Base-by-base conservation (phyloP, 1,140 invertebrate species). In the Limonius californicus region DNA sequence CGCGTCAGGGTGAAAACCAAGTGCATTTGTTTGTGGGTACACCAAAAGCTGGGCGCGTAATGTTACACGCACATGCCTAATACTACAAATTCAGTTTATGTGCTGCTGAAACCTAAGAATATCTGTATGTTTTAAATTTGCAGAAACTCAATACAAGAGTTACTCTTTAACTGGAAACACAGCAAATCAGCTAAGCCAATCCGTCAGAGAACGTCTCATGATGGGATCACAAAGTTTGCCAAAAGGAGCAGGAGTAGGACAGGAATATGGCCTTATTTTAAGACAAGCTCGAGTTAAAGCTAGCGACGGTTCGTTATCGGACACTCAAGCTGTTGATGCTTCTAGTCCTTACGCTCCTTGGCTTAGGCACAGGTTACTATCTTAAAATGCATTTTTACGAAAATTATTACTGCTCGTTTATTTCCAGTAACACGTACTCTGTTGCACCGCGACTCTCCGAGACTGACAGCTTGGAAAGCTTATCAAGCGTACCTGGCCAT, bases 131-230 rank as follows among this genome's bases (percentile, higher is more conserved):
- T 8, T n/a, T 35, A n/a, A 35, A 35, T 35, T n/a, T 8, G 8
- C 14, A 42, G 54, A 62, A 59, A 79, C 83, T 21, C 85, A 85
- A 68, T 86, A 85, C 70, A 87, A 86, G 72, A 91, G 89, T 30
- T 91, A 89, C 75, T 92, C 90, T 2, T 73, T 92, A 20, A 91
- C 89, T 15, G 89, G 89, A 12, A 87, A 89, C 1, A 85, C 89
- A 14, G 90, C 91, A 0, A 89, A 87, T 43, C 91, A 94, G 72
- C 77, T 94, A 15, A 92, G 90, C 1, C 90, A 92, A 59, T 91
- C 88, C 12, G 89, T 93, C 0, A 78, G 91, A 0, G 91, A 94
- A 73, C 80, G 91, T 15, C 80, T 94, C 7, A 83, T 88, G 73
- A 83, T 89, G 15, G 89, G 90, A 0, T 90, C 90, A 1, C 89